Base-by-base conservation (phyloP, 1,140 invertebrate genomes). In the Pogonognathellus flavescens region DNA sequence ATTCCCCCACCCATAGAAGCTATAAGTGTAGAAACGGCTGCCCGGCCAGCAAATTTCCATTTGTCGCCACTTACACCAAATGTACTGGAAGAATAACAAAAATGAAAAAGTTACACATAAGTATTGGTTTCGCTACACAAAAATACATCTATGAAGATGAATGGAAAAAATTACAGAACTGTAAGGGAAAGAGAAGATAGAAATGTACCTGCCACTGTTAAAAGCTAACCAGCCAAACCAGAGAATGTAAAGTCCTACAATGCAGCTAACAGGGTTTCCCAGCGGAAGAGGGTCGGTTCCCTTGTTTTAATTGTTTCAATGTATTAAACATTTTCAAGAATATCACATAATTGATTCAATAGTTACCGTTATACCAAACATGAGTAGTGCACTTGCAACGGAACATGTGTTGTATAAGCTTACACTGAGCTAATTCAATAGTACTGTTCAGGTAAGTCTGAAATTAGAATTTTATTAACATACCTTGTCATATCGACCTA, bases 171-270 rank as follows among this genome's bases (percentile, higher is more conserved):
- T 18, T n/a, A n/a, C n/a, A n/a, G n/a, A n/a, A n/a, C n/a, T n/a
- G n/a, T n/a, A n/a, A n/a, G n/a, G n/a, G n/a, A n/a, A 18, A 20
- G 59, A 6, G 87, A 97, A 94, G 88, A 96, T 92, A 93, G 20
- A 57, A 57, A 57, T 52, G 49, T 3, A 91, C 91, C 90, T 91
- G 59, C 96, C 96, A 80, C 96, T 97, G 90, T 98, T 98, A 89
- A 98, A 98, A 3, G 96, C 96, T 57, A 97, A 91, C 96, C 97
- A 86, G 0, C 96, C 96, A 95, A 96, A 98, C 97, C 97, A 98
- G 6, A 98, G 91, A 41, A 98, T 97, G 89, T 98, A 98, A 0
- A 97, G 93, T 0, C 97, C 97, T 92, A 98, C 94, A 41, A 97
- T 94, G 9, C 96, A 95, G 89, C 97, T 98, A 0, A 97, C 96